Evolutionary conservation across 2,113 vertebrate species (phyloP).

Genomic region (Chunga burmeisteri): DNA sequence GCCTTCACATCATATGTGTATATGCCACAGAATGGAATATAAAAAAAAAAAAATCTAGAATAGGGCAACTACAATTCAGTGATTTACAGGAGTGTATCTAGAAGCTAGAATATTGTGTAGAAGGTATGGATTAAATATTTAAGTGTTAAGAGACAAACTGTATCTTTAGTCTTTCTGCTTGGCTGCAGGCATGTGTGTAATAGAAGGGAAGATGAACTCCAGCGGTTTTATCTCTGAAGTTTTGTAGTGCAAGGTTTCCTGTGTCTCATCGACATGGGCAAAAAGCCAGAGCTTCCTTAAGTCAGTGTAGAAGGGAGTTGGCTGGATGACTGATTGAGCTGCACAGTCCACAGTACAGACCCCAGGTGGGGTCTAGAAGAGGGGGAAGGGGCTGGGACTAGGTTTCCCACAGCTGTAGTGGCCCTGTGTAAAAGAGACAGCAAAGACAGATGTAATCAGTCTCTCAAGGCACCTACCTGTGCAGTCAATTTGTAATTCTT

Average conservation of each 20-base stretch:
- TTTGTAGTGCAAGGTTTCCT: background rate
- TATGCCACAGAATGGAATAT: background rate
- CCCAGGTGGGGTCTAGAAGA: background rate
- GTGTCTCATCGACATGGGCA: background rate
- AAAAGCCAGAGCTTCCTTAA: background rate
- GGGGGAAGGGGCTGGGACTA: background rate
- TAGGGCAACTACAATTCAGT: background rate
- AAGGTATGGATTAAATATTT: slow-evolving; percentile 43
- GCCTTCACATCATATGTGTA: background rate
- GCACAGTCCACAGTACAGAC: accelerated
- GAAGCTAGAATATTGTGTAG: background rate
- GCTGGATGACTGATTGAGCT: background rate
- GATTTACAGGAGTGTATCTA: slow-evolving; percentile 11
- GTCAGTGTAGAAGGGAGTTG: background rate
- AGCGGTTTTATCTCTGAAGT: background rate
- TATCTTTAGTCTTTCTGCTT: background rate
- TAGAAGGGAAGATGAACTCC: background rate
- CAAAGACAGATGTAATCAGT: background rate
- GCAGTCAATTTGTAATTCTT: background rate
- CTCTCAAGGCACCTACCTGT: background rate
- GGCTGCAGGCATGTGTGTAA: background rate
- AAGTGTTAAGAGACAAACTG: slow-evolving; percentile 11
- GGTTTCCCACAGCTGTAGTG: background rate
- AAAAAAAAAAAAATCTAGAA: background rate
- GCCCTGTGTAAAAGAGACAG: too few relatives aligned